Evolutionary conservation across 2,888 invertebrate species (phyloP), one percentile per base, ranked within the genome.

Genomic region (Spodoptera exigua): DNA sequence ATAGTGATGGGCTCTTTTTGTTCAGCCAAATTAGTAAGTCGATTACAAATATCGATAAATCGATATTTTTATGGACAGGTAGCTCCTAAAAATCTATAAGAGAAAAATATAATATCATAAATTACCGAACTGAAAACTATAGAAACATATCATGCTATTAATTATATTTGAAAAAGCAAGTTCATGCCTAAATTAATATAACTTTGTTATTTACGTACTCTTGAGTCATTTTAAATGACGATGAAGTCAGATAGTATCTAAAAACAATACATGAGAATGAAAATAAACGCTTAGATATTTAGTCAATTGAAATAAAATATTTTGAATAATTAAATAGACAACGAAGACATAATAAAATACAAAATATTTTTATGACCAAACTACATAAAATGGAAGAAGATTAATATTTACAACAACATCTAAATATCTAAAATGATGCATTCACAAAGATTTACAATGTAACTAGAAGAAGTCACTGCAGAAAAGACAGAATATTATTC

Each of bases 401-500:
- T 56, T 54, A 58, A 70, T 78, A 77, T 77, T 71, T 76, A 78
- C 72, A 79, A 75, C 59, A 51, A 66, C 60, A 64, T 74, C 60
- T 70, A 70, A 53, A 47, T 62, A 48, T 56, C 63, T 69, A 70
- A 57, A 63, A 62, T 71, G 48, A 64, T 76, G 58, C 65, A 61
- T 58, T 64, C 49, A 68, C 54, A 73, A 70, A 74, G 75, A 77
- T 69, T 69, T 76, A 79, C 76, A 78, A 79, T 61, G 16, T 69
- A 49, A 74, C 79, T 83, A 82, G 82, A 85, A 82, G 86, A 85
- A 83, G 84, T 76, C 80, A 84, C 82, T 86, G 87, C 84, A 84
- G 86, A 86, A 89, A 80, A 89, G 88, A 92, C 78, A 90, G 89
- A 85, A 80, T 86, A 90, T 93, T 93, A 94, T 93, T 94, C 92